phyloP scores from a whole-genome alignment of 1,140 invertebrate genomes.

The Ostrea denselamellosa region DNA sequence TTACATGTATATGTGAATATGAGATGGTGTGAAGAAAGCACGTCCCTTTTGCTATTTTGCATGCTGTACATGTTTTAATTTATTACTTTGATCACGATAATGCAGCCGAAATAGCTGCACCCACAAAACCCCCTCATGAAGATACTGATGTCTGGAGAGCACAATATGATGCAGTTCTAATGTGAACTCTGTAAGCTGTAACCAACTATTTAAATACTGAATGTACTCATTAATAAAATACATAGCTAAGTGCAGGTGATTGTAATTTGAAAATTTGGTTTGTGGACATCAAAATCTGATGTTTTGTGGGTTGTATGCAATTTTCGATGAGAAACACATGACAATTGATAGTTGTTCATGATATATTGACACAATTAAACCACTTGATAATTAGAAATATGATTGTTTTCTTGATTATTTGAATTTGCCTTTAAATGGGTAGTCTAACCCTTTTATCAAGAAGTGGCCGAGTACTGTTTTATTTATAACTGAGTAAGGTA shows the following conservation, averaged over 20 bases:
- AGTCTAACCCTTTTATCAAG: neutral
- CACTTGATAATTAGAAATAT: neutral
- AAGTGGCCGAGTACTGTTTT: no score
- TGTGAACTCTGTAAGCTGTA: neutral
- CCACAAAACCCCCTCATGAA: slow-evolving; percentile 4
- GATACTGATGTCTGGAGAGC: neutral
- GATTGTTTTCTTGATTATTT: neutral
- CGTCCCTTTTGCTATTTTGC: neutral
- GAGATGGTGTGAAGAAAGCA: neutral
- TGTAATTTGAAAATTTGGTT: neutral
- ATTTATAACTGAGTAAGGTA: no score
- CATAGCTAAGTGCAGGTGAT: no score
- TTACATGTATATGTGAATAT: neutral
- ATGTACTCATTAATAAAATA: neutral
- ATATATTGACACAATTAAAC: slow-evolving; percentile 13
- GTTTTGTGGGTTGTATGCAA: slow-evolving; percentile 7
- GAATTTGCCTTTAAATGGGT: neutral
- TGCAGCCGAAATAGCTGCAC: neutral
- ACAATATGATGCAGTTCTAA: neutral
- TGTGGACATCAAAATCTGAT: slow-evolving; percentile 31
- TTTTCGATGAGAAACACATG: neutral
- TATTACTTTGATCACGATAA: neutral
- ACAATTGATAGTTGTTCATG: neutral
- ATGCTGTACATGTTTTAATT: neutral
- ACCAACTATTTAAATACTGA: neutral